phyloP scores from a whole-genome alignment of 2,797 vertebrate genomes.

The Onychomys torridus region DNA sequence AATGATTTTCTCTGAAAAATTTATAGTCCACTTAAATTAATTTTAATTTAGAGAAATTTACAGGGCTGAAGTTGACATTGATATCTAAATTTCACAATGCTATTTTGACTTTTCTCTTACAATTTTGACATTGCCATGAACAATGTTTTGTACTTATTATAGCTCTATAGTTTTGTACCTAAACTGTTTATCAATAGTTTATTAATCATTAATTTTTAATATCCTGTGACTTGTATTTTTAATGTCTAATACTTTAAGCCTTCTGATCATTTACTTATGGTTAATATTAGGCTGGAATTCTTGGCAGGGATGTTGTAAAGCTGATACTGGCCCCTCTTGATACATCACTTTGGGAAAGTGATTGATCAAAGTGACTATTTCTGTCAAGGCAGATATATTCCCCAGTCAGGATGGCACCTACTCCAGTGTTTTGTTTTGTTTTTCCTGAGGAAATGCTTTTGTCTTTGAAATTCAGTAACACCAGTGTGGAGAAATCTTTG shows the following conservation, averaged over 20 bases:
- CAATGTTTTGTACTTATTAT: neutral
- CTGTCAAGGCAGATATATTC: neutral
- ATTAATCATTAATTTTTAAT: constrained; percentile 7
- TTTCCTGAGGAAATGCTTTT: neutral
- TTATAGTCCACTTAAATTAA: neutral
- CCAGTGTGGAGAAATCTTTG: neutral
- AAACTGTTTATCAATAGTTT: neutral
- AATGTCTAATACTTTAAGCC: neutral
- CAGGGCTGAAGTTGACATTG: neutral
- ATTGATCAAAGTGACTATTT: neutral
- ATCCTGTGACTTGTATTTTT: neutral
- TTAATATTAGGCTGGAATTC: neutral
- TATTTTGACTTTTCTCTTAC: neutral
- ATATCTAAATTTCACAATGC: neutral
- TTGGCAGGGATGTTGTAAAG: neutral
- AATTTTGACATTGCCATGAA: neutral
- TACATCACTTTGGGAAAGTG: neutral
- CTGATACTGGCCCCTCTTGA: neutral
- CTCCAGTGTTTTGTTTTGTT: neutral
- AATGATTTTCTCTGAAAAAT: neutral
- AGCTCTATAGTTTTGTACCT: neutral
- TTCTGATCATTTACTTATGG: neutral
- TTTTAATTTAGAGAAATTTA: neutral
- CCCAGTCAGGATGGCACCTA: neutral
- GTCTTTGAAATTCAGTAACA: neutral